phyloP scores from a whole-genome alignment of 2,797 vertebrate species.

The Cynopterus sphinx region DNA sequence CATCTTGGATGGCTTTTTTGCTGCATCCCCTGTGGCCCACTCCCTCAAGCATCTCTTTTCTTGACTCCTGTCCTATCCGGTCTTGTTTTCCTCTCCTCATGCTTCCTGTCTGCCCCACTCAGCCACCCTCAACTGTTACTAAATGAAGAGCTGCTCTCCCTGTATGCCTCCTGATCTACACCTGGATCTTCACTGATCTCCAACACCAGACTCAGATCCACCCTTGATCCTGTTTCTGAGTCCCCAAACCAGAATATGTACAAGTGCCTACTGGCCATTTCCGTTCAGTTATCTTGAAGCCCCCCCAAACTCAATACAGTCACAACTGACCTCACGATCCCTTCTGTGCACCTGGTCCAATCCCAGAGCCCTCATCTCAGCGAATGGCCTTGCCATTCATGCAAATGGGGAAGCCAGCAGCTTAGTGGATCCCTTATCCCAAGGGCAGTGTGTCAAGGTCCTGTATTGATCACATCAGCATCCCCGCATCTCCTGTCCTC shows the following conservation, averaged over 20 bases:
- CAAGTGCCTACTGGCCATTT: fast-evolving
- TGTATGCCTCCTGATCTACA: no score
- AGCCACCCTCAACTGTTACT: neutral
- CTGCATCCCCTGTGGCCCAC: neutral
- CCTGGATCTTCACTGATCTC: neutral
- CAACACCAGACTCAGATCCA: neutral
- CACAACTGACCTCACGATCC: neutral
- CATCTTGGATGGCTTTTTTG: fast-evolving
- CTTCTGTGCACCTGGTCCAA: neutral
- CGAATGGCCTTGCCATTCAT: neutral
- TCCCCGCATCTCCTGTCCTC: neutral
- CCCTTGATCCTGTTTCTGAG: neutral
- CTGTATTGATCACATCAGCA: no score
- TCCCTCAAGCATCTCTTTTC: no score
- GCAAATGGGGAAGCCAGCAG: neutral
- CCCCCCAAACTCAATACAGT: neutral
- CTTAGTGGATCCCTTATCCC: neutral
- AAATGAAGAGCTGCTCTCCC: neutral
- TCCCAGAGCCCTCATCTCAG: neutral
- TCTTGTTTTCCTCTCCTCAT: neutral
- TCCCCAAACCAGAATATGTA: neutral
- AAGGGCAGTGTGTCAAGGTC: neutral
- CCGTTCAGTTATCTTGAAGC: neutral
- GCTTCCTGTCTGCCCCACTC: no score
- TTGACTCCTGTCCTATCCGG: neutral